phyloP scores from a whole-genome alignment of 2,113 vertebrate genomes.

The Anarhynchus alexandrinus region DNA sequence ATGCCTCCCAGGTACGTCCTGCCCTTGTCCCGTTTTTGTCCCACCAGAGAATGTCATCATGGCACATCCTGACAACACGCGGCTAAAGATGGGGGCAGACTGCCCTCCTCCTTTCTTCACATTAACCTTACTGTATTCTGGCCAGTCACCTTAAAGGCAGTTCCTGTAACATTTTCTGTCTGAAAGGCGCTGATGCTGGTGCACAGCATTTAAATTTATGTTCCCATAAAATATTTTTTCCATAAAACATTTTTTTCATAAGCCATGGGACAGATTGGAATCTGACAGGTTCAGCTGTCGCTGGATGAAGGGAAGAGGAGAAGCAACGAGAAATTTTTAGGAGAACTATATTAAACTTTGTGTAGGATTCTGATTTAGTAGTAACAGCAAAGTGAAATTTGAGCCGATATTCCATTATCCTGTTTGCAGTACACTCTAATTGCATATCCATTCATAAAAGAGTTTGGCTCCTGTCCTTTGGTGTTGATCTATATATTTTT shows the following conservation, averaged over 20 bases:
- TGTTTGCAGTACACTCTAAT: not conserved
- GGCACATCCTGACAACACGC: not conserved
- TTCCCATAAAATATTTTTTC: not conserved
- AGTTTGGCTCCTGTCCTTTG: not conserved
- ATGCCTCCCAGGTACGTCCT: not conserved
- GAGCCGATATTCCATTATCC: slow-evolving; percentile 16
- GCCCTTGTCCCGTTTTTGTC: not conserved
- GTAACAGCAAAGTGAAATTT: not conserved
- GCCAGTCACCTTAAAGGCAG: not conserved
- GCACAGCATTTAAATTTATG: not conserved
- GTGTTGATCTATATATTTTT: not conserved
- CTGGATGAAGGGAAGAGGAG: slow-evolving; percentile 23
- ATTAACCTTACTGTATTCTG: not conserved
- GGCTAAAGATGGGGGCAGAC: not conserved
- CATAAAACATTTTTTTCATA: not conserved
- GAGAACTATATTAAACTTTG: slow-evolving; percentile 40
- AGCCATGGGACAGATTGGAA: slow-evolving; percentile 11
- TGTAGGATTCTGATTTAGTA: not conserved
- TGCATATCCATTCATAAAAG: slow-evolving; percentile 13
- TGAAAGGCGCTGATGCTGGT: not conserved
- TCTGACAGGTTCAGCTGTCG: slow-evolving; percentile 6
- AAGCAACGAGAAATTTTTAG: slow-evolving; percentile 26
- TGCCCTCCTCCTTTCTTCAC: not conserved
- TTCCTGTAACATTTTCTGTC: not conserved
- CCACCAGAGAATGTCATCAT: not conserved